phyloP scores from a whole-genome alignment of 2,113 vertebrate species.

The Burhinus bistriatus region DNA sequence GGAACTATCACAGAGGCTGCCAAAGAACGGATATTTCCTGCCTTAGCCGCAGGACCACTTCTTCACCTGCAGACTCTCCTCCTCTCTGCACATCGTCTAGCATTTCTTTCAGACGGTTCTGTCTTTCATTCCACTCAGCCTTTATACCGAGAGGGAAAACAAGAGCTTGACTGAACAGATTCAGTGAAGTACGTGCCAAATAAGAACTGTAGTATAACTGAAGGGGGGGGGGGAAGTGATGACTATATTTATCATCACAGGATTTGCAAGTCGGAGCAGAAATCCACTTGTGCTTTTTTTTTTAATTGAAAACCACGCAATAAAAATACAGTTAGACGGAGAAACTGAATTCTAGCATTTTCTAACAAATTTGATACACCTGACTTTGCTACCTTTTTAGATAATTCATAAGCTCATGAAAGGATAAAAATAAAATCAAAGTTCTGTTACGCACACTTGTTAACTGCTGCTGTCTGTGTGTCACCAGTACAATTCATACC shows the following conservation, averaged over 20 bases:
- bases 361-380: neutral
- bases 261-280: slow-evolving; percentile 15
- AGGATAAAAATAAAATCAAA: neutral
- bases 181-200: neutral
- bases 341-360: neutral
- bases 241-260: neutral
- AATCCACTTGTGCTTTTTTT: neutral
- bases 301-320: neutral
- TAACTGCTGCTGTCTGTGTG: neutral
- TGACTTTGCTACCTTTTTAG: neutral
- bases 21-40: neutral
- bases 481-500: neutral
- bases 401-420: neutral
- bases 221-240: neutral
- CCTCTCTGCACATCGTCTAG: neutral
- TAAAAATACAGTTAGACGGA: neutral
- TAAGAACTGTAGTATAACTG: neutral
- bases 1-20: neutral
- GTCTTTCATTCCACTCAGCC: neutral
- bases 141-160: neutral
- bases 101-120: neutral
- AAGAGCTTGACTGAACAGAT: neutral
- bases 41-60: neutral
- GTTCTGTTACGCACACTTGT: neutral
- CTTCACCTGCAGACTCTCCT: neutral